Evolutionary conservation across 30 jellyfish, hydroid and myxozoan genomes (phyloP).

Genomic region (Mastigias papua): DNA sequence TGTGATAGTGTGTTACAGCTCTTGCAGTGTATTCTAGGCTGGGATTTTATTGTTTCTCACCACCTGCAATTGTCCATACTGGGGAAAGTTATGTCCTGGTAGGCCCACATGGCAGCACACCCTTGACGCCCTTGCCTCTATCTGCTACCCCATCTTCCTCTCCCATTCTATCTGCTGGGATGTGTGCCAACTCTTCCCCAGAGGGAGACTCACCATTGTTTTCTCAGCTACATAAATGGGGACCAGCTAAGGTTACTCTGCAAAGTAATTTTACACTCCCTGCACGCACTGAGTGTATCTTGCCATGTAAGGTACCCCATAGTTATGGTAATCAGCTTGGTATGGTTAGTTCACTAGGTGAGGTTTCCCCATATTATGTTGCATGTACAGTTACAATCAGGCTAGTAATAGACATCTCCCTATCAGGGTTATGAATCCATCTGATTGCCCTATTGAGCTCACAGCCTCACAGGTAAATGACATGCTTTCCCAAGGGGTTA

Average conservation of each 20-base stretch:
- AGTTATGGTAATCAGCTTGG: slow-evolving; percentile 49
- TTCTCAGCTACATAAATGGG: slow-evolving; percentile 31
- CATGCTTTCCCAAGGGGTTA: slow-evolving; percentile 54
- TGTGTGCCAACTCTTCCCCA: slow-evolving; percentile 17
- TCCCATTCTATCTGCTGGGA: slow-evolving; percentile 37
- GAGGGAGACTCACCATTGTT: slow-evolving; percentile 28
- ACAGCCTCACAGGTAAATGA: slow-evolving; percentile 41
- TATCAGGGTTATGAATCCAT: slow-evolving; percentile 49
- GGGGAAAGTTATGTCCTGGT: slow-evolving; percentile 33
- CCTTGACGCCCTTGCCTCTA: slow-evolving; percentile 15
- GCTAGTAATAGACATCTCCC: slow-evolving; percentile 23
- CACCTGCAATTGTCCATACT: slow-evolving; percentile 30
- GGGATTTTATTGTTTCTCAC: slow-evolving; percentile 34
- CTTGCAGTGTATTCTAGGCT: slow-evolving; percentile 35
- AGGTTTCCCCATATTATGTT: slow-evolving; percentile 8
- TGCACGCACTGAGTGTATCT: slow-evolving; percentile 40
- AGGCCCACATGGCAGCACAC: slow-evolving; percentile 40
- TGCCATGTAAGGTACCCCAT: slow-evolving; percentile 41
- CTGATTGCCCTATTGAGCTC: slow-evolving; percentile 33
- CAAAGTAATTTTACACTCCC: slow-evolving; percentile 22
- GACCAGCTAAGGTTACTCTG: slow-evolving; percentile 40
- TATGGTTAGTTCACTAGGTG: slow-evolving; percentile 48
- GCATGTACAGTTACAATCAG: slow-evolving; percentile 57
- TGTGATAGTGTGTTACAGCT: slow-evolving; percentile 27
- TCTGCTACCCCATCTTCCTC: slow-evolving; percentile 21